Evolutionary conservation across 2,797 vertebrate species (phyloP).

Genomic region (Chelonia mydas): DNA sequence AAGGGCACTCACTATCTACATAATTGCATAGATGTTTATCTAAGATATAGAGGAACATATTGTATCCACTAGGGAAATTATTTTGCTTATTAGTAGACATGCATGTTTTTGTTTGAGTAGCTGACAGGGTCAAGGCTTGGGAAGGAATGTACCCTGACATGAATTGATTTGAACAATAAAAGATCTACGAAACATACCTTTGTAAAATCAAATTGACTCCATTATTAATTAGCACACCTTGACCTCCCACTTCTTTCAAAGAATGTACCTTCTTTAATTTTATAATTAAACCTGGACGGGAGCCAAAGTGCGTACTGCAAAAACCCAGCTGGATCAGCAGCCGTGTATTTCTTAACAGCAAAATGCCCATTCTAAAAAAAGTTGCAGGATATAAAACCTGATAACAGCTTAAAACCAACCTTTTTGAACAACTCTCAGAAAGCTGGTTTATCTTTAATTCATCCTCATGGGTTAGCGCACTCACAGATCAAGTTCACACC

Average conservation of each 20-base stretch:
- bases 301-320: neutral
- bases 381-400: neutral
- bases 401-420: neutral
- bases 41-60: conserved; percentile 61
- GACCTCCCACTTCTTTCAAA: conserved; percentile 22
- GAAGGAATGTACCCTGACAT: conserved; percentile 29
- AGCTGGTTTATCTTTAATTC: accelerated
- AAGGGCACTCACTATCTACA: conserved; percentile 19
- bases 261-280: conserved; percentile 24
- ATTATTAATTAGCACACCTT: conserved; percentile 67
- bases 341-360: neutral
- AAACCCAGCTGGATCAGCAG: neutral
- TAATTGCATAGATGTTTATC: conserved; percentile 42
- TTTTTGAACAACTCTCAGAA: neutral
- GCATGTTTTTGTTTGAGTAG: conserved; percentile 63
- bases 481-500: neutral
- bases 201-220: conserved; percentile 21
- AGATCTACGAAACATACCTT: conserved; percentile 31
- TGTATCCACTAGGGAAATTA: conserved; percentile 67
- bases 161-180: conserved; percentile 47
- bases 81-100: conserved; percentile 68
- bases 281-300: neutral
- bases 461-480: neutral
- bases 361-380: neutral
- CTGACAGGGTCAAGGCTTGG: conserved; percentile 60